Conservation (phyloP, 2,888 invertebrate genomes). For the Hirtodrosophila alboralis region DNA sequence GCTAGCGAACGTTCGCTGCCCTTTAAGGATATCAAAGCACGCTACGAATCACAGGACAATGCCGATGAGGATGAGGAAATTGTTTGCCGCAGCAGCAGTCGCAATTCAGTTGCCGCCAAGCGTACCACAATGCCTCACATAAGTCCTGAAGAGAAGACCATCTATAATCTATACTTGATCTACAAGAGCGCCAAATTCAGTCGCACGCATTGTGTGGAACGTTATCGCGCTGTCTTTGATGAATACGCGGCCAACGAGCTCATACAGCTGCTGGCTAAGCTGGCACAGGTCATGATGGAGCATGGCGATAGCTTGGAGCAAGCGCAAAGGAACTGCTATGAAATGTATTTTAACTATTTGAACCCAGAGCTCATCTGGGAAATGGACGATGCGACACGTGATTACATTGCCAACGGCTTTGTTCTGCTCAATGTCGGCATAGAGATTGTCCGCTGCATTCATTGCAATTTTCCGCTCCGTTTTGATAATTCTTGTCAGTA, state of each 20-base stretch:
- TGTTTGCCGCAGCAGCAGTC: slow-evolving; percentile 71
- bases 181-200: slow-evolving; percentile 83
- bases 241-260: slow-evolving; percentile 82
- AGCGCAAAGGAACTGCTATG: slow-evolving; percentile 82
- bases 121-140: slow-evolving; percentile 60
- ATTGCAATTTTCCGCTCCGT: slow-evolving; percentile 82
- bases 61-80: slow-evolving; percentile 77
- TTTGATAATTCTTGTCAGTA: slow-evolving; percentile 82
- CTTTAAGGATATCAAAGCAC: slow-evolving; percentile 82
- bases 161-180: slow-evolving; percentile 83
- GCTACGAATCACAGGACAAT: slow-evolving; percentile 73
- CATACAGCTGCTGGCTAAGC: slow-evolving; percentile 80
- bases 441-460: slow-evolving; percentile 80
- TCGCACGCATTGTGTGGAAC: slow-evolving; percentile 82
- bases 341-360: slow-evolving; percentile 84
- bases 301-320: slow-evolving; percentile 81
- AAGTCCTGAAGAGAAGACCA: slow-evolving; percentile 83
- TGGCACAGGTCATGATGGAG: slow-evolving; percentile 82
- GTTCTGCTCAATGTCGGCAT: slow-evolving; percentile 75
- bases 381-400: slow-evolving; percentile 82
- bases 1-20: slow-evolving; percentile 81
- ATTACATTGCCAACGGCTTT: slow-evolving; percentile 83
- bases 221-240: slow-evolving; percentile 83
- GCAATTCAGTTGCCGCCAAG: slow-evolving; percentile 27
- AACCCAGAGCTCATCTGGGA: slow-evolving; percentile 84